A percentile compares a stretch with the other conserved stretches of the same genome.
These are phyloP conservation scores for Dasyurus viverrinus DNA, from an alignment of 2,113 vertebrate species.

Conservation along the genomic window DNA sequence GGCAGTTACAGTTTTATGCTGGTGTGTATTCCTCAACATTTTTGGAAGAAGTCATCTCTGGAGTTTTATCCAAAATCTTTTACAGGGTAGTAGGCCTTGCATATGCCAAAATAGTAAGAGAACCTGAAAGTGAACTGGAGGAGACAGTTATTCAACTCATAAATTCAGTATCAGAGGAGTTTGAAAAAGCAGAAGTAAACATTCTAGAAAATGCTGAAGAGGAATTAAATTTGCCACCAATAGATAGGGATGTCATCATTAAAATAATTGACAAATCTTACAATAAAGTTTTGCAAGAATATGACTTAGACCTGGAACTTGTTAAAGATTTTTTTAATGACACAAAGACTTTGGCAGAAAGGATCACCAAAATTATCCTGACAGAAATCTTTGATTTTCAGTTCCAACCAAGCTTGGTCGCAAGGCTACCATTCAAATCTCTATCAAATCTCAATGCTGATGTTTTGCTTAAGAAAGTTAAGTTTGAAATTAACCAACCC, in stretches of 20 bases:
- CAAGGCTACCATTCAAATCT: conserved; percentile 50
- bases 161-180: conserved; percentile 60
- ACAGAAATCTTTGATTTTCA: conserved; percentile 68
- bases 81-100: conserved; percentile 67
- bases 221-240: conserved; percentile 43
- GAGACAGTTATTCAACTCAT: conserved; percentile 67
- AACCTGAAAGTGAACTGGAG: conserved; percentile 62
- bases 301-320: conserved; percentile 53
- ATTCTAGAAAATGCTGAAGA: conserved; percentile 64
- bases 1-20: neutral
- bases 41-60: conserved; percentile 74
- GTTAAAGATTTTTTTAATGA: conserved; percentile 64
- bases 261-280: conserved; percentile 53
- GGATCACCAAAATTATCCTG: conserved; percentile 59
- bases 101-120: conserved; percentile 41
- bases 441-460: conserved; percentile 61
- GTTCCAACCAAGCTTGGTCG: conserved; percentile 55
- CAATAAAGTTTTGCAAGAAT: conserved; percentile 64
- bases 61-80: conserved; percentile 73
- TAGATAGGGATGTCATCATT: conserved; percentile 37
- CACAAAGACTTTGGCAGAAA: conserved; percentile 53
- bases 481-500: conserved; percentile 59
- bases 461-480: conserved; percentile 58
- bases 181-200: conserved; percentile 61
- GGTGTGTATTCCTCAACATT: conserved; percentile 65